Conservation (phyloP, 2,797 vertebrate genomes). For the Thripadectes ignobilis region DNA sequence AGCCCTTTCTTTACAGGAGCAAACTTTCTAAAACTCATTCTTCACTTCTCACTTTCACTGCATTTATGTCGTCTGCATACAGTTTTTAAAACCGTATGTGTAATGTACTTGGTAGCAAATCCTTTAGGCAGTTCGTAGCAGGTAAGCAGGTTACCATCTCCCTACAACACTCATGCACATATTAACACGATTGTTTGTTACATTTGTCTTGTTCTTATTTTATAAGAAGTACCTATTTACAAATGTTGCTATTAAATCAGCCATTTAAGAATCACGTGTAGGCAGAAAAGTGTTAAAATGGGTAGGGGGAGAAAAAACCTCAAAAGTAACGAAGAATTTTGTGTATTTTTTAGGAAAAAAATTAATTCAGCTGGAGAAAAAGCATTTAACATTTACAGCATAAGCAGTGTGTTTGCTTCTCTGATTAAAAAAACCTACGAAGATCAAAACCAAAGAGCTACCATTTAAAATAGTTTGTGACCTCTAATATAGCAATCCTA, state of each 20-base stretch:
- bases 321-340: background rate
- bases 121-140: background rate
- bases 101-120: background rate
- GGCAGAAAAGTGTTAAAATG: background rate
- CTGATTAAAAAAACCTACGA: background rate
- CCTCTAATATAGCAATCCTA: background rate
- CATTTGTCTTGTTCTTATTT: background rate
- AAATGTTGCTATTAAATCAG: background rate
- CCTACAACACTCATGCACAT: background rate
- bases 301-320: rapidly evolving
- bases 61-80: background rate
- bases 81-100: background rate
- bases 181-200: background rate
- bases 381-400: background rate
- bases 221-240: background rate
- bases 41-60: background rate
- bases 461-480: background rate
- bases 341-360: background rate
- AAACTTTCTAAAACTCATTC: background rate
- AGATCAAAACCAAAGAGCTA: background rate
- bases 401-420: background rate
- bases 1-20: background rate
- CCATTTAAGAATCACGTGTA: background rate
- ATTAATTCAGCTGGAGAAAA: background rate
- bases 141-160: background rate